These are phyloP conservation scores for Sorex fumeus DNA, from an alignment of 2,113 vertebrate genomes.

Conservation along the genomic window DNA sequence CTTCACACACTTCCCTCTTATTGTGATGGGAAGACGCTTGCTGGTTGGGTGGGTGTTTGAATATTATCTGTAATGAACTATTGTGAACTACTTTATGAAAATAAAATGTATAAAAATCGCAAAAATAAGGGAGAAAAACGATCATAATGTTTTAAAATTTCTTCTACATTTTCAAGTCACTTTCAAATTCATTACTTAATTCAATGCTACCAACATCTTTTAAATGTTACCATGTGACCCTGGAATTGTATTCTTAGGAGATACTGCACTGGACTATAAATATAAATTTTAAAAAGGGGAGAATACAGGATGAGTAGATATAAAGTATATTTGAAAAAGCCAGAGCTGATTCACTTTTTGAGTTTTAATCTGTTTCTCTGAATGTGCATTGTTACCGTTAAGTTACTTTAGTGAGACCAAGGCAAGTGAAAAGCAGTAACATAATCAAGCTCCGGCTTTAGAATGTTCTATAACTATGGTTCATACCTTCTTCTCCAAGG, in stretches of 20 bases:
- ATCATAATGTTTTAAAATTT: neutral
- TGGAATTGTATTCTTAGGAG: neutral
- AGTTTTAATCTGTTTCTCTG: neutral
- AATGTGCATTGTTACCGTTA: constrained; percentile 1
- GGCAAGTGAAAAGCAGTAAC: constrained; percentile 5
- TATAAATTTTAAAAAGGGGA: neutral
- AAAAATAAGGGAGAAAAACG: neutral
- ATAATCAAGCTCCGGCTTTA: neutral
- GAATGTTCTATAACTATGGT: neutral
- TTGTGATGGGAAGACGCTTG: too few species aligned
- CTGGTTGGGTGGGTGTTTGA: too few species aligned
- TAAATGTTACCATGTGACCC: neutral
- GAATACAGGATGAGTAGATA: neutral
- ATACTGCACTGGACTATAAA: neutral
- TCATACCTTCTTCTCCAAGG: neutral
- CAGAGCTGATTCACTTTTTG: neutral
- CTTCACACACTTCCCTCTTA: too few species aligned
- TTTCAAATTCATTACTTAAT: constrained; percentile 34
- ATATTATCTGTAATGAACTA: too few species aligned
- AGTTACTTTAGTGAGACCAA: constrained; percentile 20
- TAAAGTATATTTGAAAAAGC: neutral
- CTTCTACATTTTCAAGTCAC: neutral
- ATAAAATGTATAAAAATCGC: too few species aligned
- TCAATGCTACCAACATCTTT: neutral
- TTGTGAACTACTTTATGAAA: too few species aligned